A percentile compares a stretch with the other conserved stretches of the same genome.
phyloP scores from a whole-genome alignment of 2,888 invertebrate species.

The Nudaria mundana region DNA sequence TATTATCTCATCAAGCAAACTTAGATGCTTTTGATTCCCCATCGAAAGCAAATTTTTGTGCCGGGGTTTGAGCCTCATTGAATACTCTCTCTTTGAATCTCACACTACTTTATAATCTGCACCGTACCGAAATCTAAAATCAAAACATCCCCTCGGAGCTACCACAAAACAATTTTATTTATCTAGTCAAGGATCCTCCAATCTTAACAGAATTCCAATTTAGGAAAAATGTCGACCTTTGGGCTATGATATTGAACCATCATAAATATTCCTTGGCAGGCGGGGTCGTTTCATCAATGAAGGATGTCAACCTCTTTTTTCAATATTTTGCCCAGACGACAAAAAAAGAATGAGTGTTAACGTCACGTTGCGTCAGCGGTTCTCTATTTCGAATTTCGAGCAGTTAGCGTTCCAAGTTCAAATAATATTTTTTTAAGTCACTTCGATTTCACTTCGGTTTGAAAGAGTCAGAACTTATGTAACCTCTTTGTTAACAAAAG shows the following conservation, averaged over 20 bases:
- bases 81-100: too few species aligned
- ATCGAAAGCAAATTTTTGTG: too few species aligned
- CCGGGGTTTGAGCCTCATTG: too few species aligned
- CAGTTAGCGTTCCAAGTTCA: slow-evolving; percentile 24
- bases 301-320: slow-evolving; percentile 36
- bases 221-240: slow-evolving; percentile 19
- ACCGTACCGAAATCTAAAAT: too few species aligned
- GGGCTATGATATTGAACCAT: slow-evolving; percentile 32
- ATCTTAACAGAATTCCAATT: slow-evolving; percentile 14
- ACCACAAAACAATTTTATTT: slow-evolving; percentile 22
- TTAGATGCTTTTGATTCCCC: too few species aligned
- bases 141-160: too few species aligned
- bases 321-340: slow-evolving; percentile 53
- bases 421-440: too few species aligned
- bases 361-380: slow-evolving; percentile 20
- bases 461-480: too few species aligned
- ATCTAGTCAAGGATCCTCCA: slow-evolving; percentile 12
- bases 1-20: too few species aligned
- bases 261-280: slow-evolving; percentile 46
- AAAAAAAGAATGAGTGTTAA: slow-evolving; percentile 29
- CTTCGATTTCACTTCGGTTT: too few species aligned
- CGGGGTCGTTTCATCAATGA: slow-evolving; percentile 20
- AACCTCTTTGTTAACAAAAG: too few species aligned
- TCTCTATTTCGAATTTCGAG: slow-evolving; percentile 23
- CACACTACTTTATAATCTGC: neutral